Conservation (phyloP, 37 sponge, comb jelly and placozoan genomes). For the Lycopodina hypogea region DNA sequence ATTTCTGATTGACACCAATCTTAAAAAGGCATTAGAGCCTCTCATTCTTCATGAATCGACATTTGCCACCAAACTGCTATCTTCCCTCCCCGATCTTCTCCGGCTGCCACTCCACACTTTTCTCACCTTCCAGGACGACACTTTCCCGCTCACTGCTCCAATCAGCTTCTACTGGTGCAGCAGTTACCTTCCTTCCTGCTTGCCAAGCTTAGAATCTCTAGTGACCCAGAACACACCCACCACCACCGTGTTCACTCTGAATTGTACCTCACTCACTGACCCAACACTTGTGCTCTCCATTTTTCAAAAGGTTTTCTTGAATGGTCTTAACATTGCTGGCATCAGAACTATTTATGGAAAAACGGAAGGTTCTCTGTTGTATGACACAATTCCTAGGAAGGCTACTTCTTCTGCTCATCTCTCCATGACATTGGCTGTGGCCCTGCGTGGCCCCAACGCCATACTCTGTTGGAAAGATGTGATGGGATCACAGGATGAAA, state of each 20-base stretch:
- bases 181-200: conserved; percentile 20
- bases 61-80: neutral
- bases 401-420: neutral
- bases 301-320: neutral
- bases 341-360: conserved; percentile 39
- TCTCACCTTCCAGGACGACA: conserved; percentile 40
- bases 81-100: neutral
- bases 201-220: conserved; percentile 22
- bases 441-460: conserved; percentile 65
- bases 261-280: neutral
- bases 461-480: conserved; percentile 40
- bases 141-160: conserved; percentile 35
- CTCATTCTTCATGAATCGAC: neutral
- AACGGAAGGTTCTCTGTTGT: neutral
- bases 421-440: conserved; percentile 30
- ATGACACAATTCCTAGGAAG: neutral
- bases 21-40: neutral
- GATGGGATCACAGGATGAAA: conserved; percentile 54
- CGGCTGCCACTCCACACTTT: conserved; percentile 11
- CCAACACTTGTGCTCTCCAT: conserved; percentile 24
- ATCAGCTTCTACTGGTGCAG: conserved; percentile 70
- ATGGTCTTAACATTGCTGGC: conserved; percentile 56
- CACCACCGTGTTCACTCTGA: conserved; percentile 27
- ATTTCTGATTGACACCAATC: neutral
- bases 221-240: neutral